phyloP scores from a whole-genome alignment of 2,888 invertebrate genomes.

The Diarsia rubi region DNA sequence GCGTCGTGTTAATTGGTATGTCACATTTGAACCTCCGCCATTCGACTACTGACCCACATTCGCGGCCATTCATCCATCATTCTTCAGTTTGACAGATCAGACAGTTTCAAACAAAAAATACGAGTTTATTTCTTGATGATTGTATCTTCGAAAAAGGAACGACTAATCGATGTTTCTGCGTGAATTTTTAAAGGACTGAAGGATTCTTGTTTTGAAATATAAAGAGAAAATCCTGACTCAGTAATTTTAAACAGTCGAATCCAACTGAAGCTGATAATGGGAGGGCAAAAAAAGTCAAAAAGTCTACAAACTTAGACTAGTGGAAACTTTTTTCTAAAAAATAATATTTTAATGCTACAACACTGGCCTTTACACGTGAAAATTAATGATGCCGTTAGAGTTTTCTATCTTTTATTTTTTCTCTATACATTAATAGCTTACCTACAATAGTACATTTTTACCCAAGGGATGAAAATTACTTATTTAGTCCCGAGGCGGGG shows the following conservation, averaged over 20 bases:
- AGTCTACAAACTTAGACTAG: neutral
- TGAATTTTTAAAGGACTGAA: conserved; percentile 6
- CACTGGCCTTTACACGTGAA: neutral
- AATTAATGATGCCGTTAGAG: neutral
- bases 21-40: conserved; percentile 72
- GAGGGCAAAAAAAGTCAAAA: neutral
- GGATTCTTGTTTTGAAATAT: neutral
- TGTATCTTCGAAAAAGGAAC: conserved; percentile 38
- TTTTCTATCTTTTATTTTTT: conserved; percentile 14
- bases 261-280: conserved; percentile 5
- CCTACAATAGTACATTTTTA: too few species aligned
- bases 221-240: neutral
- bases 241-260: neutral
- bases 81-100: conserved; percentile 52
- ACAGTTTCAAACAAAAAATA: conserved; percentile 50
- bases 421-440: neutral
- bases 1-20: conserved; percentile 73
- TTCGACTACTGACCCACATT: conserved; percentile 77
- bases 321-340: neutral
- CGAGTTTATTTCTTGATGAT: conserved; percentile 37
- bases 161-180: conserved; percentile 40
- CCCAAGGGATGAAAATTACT: too few species aligned
- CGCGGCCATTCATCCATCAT: conserved; percentile 73
- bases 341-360: neutral
- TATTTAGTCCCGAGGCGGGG: too few species aligned